Percentiles rank a stretch among this genome's conserved stretches.
These are phyloP conservation scores for Corythornis vintsioides DNA, from an alignment of 2,113 vertebrate genomes.

Conservation along the genomic window DNA sequence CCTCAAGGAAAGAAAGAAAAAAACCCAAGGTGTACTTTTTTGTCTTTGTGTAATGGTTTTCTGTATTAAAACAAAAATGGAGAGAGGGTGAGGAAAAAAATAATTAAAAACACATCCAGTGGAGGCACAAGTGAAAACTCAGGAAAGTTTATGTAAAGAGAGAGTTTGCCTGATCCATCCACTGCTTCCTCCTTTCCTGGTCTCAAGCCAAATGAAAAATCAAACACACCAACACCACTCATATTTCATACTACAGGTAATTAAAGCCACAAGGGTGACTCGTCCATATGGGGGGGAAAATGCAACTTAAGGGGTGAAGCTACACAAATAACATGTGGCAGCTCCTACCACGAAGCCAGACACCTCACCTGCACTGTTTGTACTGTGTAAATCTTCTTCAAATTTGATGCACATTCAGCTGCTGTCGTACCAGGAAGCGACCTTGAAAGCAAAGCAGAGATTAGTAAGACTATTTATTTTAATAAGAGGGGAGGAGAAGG, in stretches of 20 bases:
- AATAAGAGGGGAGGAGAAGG: background rate
- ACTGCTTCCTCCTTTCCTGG: background rate
- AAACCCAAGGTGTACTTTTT: background rate
- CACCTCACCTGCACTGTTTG: conserved; percentile 89
- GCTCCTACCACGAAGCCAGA: background rate
- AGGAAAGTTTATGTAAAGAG: background rate
- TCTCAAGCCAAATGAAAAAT: background rate
- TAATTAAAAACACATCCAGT: background rate
- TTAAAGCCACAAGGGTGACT: background rate
- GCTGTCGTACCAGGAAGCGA: conserved; percentile 94
- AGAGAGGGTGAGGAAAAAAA: background rate
- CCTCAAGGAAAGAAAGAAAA: background rate
- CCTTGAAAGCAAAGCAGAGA: conserved; percentile 64
- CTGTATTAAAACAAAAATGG: background rate
- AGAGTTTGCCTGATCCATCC: background rate
- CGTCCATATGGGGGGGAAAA: background rate
- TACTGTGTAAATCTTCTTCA: conserved; percentile 95
- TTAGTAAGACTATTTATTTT: background rate
- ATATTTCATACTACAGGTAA: background rate
- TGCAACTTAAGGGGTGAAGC: background rate
- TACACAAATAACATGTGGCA: background rate
- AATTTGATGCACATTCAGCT: conserved; percentile 91
- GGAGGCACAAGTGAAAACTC: background rate
- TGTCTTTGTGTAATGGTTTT: background rate
- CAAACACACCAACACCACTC: background rate